Percentiles rank a stretch among this genome's conserved stretches.
These are phyloP conservation scores for Sceliomorpha sp. DNA, from an alignment of 2,888 invertebrate genomes.

Conservation along the genomic window DNA sequence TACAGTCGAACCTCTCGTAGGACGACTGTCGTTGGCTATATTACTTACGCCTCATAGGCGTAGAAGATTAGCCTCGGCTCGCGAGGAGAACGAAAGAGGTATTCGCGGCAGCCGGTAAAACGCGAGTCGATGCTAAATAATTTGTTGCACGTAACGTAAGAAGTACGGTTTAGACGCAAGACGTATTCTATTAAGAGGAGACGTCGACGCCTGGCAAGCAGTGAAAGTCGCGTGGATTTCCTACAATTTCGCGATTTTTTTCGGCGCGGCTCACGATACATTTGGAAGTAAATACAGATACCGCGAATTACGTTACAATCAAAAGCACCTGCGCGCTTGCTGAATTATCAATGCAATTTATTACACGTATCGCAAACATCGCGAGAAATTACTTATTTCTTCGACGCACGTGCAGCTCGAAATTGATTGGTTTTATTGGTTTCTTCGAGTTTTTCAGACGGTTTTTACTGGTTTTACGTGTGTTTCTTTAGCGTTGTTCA, in stretches of 20 bases:
- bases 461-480: no score
- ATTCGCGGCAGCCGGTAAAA: constrained; percentile 41
- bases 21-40: no score
- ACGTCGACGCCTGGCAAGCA: constrained; percentile 54
- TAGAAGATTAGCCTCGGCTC: constrained; percentile 48
- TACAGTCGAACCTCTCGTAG: no score
- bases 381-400: constrained; percentile 34
- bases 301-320: constrained; percentile 51
- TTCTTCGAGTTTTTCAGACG: no score
- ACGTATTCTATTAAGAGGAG: constrained; percentile 54
- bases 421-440: no score
- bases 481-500: no score
- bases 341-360: constrained; percentile 54
- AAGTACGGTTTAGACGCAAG: constrained; percentile 46
- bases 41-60: constrained; percentile 46
- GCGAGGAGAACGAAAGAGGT: constrained; percentile 48
- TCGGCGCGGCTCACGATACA: constrained; percentile 23
- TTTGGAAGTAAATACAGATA: constrained; percentile 52
- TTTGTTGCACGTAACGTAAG: constrained; percentile 50
- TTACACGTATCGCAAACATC: constrained; percentile 46
- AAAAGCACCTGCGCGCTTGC: constrained; percentile 28
- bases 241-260: constrained; percentile 52
- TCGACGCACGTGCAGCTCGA: not conserved
- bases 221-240: constrained; percentile 52
- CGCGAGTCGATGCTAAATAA: no score